Evolutionary conservation across 2,888 invertebrate genomes (phyloP), one percentile per base, ranked within the genome.

Genomic region (Sinohyriopsis cumingii): DNA sequence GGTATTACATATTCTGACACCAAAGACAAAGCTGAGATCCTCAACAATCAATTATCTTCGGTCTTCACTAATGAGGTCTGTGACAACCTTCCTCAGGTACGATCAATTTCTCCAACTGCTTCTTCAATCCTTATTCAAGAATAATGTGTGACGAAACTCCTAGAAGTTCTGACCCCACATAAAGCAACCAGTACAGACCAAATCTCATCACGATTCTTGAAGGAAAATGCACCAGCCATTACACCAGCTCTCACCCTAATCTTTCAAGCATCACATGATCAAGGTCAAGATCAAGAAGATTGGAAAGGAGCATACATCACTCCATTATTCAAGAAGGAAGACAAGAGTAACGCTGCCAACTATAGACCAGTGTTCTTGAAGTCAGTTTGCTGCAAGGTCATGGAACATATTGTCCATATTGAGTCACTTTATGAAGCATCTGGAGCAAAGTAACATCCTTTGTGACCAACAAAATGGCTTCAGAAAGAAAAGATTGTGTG

Each of bases 351-450:
- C 18, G 7, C 63, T 4, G 54, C 63, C 45, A 63, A 25, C 25
- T 25, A 25, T 25, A 25, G 3, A 25, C 25, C 25, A 25, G 25
- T 25, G 25, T 19, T 9, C 45, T 9, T 55, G 7, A 19, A 2
- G 3, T 25, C 25, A 25, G 25, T 25, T 25, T 25, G 25, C 1
- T 1, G 25, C 54, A 54, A 63, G 24, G 15, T 54, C 54, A 63
- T 19, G 54, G 24, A 24, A 24, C 63, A 63, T 28, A 63, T 63
- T n/a, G 63, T 63, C 55, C 55, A 54, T 54, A n/a, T n/a, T n/a
- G n/a, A 63, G 63, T 54, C 63, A 63, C 20, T 18, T 63, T 6
- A 63, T 63, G 63, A 54, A 63, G 22, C 55, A n/a, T 25, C 63
- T 54, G 6, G 63, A 55, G 5, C 25, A 55, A 18, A 9, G 54